phyloP scores from a whole-genome alignment of 2,888 invertebrate species.

The Philonicus albiceps region DNA sequence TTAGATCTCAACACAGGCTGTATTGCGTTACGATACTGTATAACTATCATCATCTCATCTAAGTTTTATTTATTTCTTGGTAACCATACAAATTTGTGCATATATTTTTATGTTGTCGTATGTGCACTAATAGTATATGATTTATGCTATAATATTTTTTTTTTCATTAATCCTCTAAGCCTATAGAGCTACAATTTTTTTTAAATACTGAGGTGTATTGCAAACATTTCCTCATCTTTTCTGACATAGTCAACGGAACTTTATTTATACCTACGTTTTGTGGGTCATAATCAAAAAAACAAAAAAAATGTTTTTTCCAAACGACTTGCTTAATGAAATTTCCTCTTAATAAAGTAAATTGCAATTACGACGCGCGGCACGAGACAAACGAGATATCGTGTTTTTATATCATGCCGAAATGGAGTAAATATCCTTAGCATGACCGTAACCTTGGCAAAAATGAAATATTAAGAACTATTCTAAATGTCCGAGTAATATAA shows the following conservation, averaged over 20 bases:
- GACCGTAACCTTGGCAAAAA: neutral
- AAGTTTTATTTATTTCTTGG: no score
- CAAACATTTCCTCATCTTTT: neutral
- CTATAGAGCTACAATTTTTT: no score
- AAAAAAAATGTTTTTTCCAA: neutral
- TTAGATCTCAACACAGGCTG: no score
- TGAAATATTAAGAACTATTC: neutral
- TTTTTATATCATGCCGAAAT: neutral
- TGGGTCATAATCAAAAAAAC: neutral
- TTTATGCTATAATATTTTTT: no score
- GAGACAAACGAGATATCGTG: neutral
- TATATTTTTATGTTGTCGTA: no score
- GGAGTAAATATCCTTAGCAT: neutral
- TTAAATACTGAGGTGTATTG: no score
- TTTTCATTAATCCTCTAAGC: no score
- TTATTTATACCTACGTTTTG: neutral
- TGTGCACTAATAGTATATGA: no score
- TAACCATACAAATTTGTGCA: no score
- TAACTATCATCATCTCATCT: no score
- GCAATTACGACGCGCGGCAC: neutral
- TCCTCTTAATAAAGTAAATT: neutral
- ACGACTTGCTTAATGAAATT: neutral
- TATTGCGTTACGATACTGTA: no score
- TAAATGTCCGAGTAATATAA: neutral
- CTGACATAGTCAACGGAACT: neutral